A percentile compares a stretch with the other conserved stretches of the same genome.
Evolutionary conservation across 2,113 vertebrate genomes (phyloP).

Genomic region (Chloropsis hardwickii): DNA sequence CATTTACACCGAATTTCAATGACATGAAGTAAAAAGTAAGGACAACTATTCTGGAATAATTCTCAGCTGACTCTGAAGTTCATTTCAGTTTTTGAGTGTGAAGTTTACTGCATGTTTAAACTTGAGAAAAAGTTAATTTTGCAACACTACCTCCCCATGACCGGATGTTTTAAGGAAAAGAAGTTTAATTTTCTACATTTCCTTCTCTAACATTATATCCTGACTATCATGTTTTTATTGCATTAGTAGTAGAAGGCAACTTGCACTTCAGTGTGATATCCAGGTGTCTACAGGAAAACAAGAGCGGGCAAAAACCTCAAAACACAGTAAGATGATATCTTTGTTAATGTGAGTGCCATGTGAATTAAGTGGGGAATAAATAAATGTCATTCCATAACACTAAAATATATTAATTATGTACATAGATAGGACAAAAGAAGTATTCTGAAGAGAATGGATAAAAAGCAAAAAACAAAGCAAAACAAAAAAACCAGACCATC

Average conservation of each 20-base stretch:
- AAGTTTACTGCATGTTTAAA: not conserved
- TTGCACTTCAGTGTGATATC: not conserved
- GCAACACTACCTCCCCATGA: fast-evolving
- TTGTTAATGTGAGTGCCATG: not conserved
- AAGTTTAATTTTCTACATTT: not conserved
- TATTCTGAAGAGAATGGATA: not conserved
- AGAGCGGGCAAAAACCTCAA: not conserved
- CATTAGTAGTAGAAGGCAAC: not conserved
- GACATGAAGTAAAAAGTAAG: not conserved
- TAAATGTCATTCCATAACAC: not conserved
- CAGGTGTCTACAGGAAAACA: not conserved
- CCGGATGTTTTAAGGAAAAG: not conserved
- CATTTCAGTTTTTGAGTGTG: not conserved
- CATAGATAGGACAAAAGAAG: not conserved
- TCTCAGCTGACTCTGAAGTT: not conserved
- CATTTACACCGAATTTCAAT: not conserved
- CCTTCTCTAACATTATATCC: not conserved
- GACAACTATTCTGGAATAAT: not conserved
- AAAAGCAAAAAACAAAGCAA: not conserved
- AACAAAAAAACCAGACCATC: not conserved
- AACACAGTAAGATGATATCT: not conserved
- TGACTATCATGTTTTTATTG: not conserved
- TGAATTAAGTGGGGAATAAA: not conserved
- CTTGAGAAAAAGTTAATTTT: not conserved
- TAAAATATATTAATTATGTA: fast-evolving